Percentiles rank a stretch among this genome's conserved stretches.
Evolutionary conservation across 2,888 invertebrate species (phyloP).

Genomic region (Diaphora mendica): DNA sequence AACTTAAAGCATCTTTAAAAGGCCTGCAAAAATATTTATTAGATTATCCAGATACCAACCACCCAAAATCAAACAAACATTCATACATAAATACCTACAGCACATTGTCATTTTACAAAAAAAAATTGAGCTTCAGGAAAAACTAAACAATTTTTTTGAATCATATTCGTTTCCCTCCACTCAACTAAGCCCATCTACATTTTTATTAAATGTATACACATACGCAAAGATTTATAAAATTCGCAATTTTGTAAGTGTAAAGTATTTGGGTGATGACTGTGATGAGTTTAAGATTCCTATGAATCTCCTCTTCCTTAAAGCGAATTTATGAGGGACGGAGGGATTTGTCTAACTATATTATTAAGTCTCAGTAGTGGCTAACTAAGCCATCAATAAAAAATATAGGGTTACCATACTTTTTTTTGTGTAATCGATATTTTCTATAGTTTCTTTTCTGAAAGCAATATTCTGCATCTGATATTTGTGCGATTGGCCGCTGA

Average conservation of each 20-base stretch:
- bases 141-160: too few relatives aligned
- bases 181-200: too few relatives aligned
- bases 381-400: background rate
- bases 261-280: background rate
- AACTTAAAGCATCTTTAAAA: conserved; percentile 1
- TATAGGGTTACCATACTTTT: conserved; percentile 33
- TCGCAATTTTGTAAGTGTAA: too few relatives aligned
- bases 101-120: too few relatives aligned
- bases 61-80: too few relatives aligned
- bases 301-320: background rate
- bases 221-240: too few relatives aligned
- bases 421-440: conserved; percentile 44
- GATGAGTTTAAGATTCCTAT: background rate
- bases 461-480: conserved; percentile 71
- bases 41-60: too few relatives aligned
- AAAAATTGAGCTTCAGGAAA: too few relatives aligned
- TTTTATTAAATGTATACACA: too few relatives aligned
- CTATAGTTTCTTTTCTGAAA: conserved; percentile 59
- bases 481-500: conserved; percentile 65
- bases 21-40: conserved; percentile 16
- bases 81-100: too few relatives aligned
- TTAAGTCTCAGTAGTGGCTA: background rate
- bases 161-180: too few relatives aligned
- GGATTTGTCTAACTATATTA: background rate
- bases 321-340: background rate